These are phyloP conservation scores for Rhinolophus ferrumequinum DNA, from an alignment of 2,113 vertebrate species.

Conservation along the genomic window DNA sequence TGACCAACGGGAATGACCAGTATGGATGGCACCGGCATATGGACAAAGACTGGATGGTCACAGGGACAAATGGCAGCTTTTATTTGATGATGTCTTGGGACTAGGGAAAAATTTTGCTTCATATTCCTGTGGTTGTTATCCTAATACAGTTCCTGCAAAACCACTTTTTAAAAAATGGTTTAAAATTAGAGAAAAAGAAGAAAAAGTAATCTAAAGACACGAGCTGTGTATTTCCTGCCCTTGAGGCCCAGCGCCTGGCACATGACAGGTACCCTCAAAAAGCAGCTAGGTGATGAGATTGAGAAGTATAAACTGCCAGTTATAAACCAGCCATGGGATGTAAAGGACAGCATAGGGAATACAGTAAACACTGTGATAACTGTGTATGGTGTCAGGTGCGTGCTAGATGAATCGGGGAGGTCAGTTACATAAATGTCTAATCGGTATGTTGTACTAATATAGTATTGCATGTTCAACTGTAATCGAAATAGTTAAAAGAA, in stretches of 20 bases:
- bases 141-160: background rate
- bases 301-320: background rate
- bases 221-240: background rate
- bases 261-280: no score
- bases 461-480: background rate
- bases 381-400: background rate
- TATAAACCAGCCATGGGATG: background rate
- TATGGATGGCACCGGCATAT: fast-evolving
- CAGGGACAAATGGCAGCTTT: background rate
- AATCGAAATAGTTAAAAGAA: background rate
- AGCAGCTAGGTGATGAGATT: background rate
- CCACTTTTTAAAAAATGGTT: background rate
- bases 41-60: background rate
- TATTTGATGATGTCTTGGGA: background rate
- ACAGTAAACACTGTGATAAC: background rate
- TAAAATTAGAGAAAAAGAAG: background rate
- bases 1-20: fast-evolving
- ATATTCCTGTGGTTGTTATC: background rate
- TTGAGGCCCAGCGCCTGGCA: background rate
- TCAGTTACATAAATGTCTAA: background rate
- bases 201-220: background rate
- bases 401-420: background rate
- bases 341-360: no score
- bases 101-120: background rate
- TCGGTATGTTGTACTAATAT: background rate